phyloP scores from a whole-genome alignment of 2,888 invertebrate species.

The Orchestes rusci region DNA sequence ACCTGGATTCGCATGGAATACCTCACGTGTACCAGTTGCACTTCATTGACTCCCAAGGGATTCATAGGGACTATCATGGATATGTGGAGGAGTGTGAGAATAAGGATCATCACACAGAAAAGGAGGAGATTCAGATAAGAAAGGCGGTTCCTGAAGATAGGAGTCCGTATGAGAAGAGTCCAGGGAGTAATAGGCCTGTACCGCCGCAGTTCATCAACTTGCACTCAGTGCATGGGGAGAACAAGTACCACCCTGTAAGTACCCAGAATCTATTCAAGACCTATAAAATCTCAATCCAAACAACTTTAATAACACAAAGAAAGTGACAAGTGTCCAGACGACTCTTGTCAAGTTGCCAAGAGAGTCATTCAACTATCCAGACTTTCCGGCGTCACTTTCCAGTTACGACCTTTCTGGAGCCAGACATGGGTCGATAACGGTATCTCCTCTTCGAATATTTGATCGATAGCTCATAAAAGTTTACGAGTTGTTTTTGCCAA shows the following conservation, averaged over 20 bases:
- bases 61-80: conserved; percentile 40
- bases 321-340: conserved; percentile 7
- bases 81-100: conserved; percentile 33
- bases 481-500: no score
- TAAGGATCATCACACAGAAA: conserved; percentile 20
- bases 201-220: conserved; percentile 43
- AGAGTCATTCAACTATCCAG: no score
- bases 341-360: no score
- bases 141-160: conserved; percentile 17
- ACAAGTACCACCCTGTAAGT: conserved; percentile 40
- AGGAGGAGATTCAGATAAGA: conserved; percentile 14
- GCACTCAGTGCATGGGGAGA: conserved; percentile 38
- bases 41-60: conserved; percentile 43
- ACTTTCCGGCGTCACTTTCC: conserved; percentile 4
- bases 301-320: no score
- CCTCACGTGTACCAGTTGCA: conserved; percentile 40
- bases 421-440: conserved; percentile 10
- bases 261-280: no score
- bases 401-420: conserved; percentile 10
- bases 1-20: conserved; percentile 41
- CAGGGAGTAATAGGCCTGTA: conserved; percentile 30
- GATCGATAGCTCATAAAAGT: no score
- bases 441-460: no score
- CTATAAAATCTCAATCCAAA: no score
- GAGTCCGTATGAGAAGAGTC: conserved; percentile 30